A percentile compares a stretch with the other conserved stretches of the same genome.
These are phyloP conservation scores for Drosophila tsacasi DNA, from an alignment of 1,140 invertebrate genomes.

Conservation along the genomic window DNA sequence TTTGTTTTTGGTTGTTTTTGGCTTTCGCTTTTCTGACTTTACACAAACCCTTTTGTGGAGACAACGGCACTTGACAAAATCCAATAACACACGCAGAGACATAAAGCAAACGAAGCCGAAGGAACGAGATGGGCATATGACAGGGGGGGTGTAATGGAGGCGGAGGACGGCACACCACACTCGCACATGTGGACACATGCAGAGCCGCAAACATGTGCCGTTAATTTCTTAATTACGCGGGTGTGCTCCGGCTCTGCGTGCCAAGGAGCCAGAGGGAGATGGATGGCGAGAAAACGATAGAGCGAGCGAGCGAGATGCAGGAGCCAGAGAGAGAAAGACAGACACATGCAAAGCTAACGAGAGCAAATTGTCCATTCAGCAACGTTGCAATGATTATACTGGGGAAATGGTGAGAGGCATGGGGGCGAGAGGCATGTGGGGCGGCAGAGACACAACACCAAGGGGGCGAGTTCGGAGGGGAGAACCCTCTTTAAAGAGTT, in stretches of 20 bases:
- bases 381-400: constrained; percentile 42
- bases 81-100: constrained; percentile 53
- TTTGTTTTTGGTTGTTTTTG: constrained; percentile 58
- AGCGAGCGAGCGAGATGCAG: constrained; percentile 30
- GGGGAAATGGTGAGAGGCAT: constrained; percentile 19
- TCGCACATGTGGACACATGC: constrained; percentile 49
- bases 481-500: constrained; percentile 56
- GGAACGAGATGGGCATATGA: constrained; percentile 9
- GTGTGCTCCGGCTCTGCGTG: constrained; percentile 45
- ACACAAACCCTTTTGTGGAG: constrained; percentile 69
- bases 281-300: constrained; percentile 3
- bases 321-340: constrained; percentile 14
- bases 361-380: constrained; percentile 71
- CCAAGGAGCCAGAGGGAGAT: constrained; percentile 24
- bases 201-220: constrained; percentile 76
- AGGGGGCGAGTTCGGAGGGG: neutral
- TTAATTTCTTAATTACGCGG: constrained; percentile 82
- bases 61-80: constrained; percentile 71
- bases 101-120: constrained; percentile 5
- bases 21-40: constrained; percentile 78
- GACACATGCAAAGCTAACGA: constrained; percentile 45
- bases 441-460: constrained; percentile 1
- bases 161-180: constrained; percentile 20
- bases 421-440: neutral
- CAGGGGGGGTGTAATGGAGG: constrained; percentile 3